A percentile compares a stretch with the other conserved stretches of the same genome.
These are phyloP conservation scores for Mechanitis mazaeus DNA, from an alignment of 2,888 invertebrate species.

Conservation along the genomic window DNA sequence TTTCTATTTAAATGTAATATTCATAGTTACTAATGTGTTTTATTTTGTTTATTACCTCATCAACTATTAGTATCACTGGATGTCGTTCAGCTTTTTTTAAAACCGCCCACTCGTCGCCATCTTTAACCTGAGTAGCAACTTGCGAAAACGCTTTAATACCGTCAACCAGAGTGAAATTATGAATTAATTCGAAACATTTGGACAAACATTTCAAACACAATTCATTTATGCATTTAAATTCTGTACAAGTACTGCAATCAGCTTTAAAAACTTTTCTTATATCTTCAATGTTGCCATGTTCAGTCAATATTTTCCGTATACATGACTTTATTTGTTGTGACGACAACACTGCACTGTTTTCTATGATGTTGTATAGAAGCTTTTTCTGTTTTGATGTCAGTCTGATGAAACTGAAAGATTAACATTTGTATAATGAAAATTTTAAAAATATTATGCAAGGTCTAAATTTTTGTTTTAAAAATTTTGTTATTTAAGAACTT, in stretches of 20 bases:
- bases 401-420: constrained; percentile 50
- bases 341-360: constrained; percentile 45
- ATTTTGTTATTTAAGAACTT: neutral
- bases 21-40: too few relatives aligned
- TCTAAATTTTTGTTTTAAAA: neutral
- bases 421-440: neutral
- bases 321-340: constrained; percentile 57
- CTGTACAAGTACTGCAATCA: constrained; percentile 47
- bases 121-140: constrained; percentile 53
- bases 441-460: too few relatives aligned
- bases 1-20: too few relatives aligned
- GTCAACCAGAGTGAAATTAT: constrained; percentile 55
- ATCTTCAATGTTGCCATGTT: constrained; percentile 53
- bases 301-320: constrained; percentile 57
- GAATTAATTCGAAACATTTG: constrained; percentile 51
- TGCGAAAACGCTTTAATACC: constrained; percentile 63
- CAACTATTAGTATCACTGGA: constrained; percentile 81
- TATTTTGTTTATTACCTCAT: constrained; percentile 72
- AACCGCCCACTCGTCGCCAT: constrained; percentile 50
- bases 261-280: constrained; percentile 37
- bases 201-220: constrained; percentile 60
- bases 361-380: constrained; percentile 63
- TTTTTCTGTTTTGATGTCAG: constrained; percentile 56
- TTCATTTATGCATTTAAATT: constrained; percentile 49
- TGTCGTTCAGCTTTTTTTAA: constrained; percentile 70